These are phyloP conservation scores for Timema podura DNA, from an alignment of 2,888 invertebrate species.

Conservation along the genomic window DNA sequence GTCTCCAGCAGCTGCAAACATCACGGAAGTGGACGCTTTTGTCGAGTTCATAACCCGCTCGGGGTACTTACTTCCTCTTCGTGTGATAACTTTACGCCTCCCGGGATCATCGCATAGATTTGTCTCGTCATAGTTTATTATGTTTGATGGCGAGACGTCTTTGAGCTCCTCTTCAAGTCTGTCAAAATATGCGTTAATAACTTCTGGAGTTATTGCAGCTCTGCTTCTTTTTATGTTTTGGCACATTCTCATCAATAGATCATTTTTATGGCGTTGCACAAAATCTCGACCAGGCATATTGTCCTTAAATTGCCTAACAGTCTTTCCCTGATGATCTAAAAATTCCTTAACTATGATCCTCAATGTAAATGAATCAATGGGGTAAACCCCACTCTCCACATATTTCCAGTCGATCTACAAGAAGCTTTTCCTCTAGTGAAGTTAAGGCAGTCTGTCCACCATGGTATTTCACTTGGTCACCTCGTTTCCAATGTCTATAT, in stretches of 20 bases:
- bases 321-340: conserved; percentile 15
- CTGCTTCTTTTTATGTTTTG: conserved; percentile 33
- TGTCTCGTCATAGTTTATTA: too few species aligned
- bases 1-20: conserved; percentile 29
- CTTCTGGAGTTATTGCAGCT: conserved; percentile 33
- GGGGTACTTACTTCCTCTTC: too few species aligned
- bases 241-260: conserved; percentile 19
- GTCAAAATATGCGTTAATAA: conserved; percentile 34
- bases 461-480: too few species aligned
- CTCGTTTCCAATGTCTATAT: too few species aligned
- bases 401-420: too few species aligned
- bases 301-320: conserved; percentile 18
- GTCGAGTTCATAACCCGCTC: too few species aligned
- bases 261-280: conserved; percentile 20
- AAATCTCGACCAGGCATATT: conserved; percentile 24
- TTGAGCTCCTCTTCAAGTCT: conserved; percentile 33
- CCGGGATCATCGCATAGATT: too few species aligned
- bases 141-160: too few species aligned
- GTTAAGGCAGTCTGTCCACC: too few species aligned
- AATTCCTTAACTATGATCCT: conserved; percentile 20
- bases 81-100: too few species aligned
- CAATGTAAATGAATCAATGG: conserved; percentile 19
- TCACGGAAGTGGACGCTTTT: too few species aligned
- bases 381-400: conserved; percentile 26
- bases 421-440: too few species aligned